A percentile compares a stretch with the other conserved stretches of the same genome.
phyloP scores from a whole-genome alignment of 2,113 vertebrate species.

The Ctenodactylus gundi region DNA sequence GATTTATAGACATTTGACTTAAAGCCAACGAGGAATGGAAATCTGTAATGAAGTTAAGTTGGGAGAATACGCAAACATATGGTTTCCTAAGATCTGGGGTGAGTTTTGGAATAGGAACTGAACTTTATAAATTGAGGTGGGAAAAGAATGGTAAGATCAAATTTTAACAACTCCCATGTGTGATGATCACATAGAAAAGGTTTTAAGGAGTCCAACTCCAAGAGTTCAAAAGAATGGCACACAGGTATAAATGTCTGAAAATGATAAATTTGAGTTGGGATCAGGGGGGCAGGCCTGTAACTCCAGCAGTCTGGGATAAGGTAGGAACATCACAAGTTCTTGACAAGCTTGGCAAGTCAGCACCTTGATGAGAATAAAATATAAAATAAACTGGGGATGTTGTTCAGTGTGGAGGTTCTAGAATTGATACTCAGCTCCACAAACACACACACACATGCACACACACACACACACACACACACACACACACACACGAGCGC shows the following conservation, averaged over 20 bases:
- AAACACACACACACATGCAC: too few species aligned
- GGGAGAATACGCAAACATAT: fast-evolving
- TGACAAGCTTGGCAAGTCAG: too few species aligned
- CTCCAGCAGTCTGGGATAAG: too few species aligned
- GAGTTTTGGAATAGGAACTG: not conserved
- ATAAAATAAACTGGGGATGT: too few species aligned
- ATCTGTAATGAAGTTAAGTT: not conserved
- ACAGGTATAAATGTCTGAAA: not conserved
- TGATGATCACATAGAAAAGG: not conserved
- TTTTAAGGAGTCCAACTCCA: not conserved
- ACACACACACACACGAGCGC: too few species aligned
- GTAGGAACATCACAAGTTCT: too few species aligned
- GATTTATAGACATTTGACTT: not conserved
- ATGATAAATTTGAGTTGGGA: too few species aligned
- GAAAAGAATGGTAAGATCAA: not conserved
- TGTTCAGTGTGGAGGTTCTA: too few species aligned
- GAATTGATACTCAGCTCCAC: too few species aligned
- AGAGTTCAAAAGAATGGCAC: not conserved
- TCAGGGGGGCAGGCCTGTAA: too few species aligned
- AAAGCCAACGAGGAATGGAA: not conserved
- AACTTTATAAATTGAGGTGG: not conserved
- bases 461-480: too few species aligned
- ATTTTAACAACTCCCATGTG: not conserved
- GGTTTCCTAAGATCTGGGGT: not conserved
- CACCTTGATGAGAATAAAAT: too few species aligned